phyloP scores from a whole-genome alignment of 2,888 invertebrate genomes.

The Rosalia funebris region DNA sequence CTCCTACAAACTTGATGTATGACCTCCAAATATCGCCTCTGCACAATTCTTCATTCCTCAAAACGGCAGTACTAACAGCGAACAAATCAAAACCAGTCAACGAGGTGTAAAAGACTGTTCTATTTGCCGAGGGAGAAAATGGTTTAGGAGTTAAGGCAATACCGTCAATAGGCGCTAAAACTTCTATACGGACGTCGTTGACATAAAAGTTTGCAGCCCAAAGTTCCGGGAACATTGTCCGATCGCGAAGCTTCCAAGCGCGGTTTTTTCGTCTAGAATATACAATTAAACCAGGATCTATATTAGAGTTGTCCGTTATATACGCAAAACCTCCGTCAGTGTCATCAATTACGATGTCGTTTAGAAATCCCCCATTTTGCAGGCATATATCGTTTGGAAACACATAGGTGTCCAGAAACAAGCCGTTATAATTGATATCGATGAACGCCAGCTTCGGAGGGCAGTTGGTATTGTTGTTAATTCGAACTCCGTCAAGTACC shows the following conservation, averaged over 20 bases:
- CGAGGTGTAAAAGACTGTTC: slow-evolving; percentile 53
- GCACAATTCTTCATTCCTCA: slow-evolving; percentile 68
- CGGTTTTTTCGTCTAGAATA: slow-evolving; percentile 72
- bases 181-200: slow-evolving; percentile 63
- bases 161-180: slow-evolving; percentile 73
- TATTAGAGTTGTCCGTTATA: slow-evolving; percentile 74
- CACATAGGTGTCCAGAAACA: slow-evolving; percentile 68
- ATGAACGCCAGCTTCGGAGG: slow-evolving; percentile 75
- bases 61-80: slow-evolving; percentile 69
- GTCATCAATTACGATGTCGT: slow-evolving; percentile 78
- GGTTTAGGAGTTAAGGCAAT: slow-evolving; percentile 73
- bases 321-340: slow-evolving; percentile 75
- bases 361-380: slow-evolving; percentile 69
- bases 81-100: slow-evolving; percentile 64
- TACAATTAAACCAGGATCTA: slow-evolving; percentile 77
- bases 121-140: slow-evolving; percentile 31
- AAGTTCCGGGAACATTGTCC: slow-evolving; percentile 71
- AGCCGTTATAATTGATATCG: slow-evolving; percentile 71
- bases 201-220: slow-evolving; percentile 71
- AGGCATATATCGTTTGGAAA: slow-evolving; percentile 71
- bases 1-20: slow-evolving; percentile 56
- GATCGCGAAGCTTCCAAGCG: slow-evolving; percentile 77
- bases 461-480: slow-evolving; percentile 71
- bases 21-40: slow-evolving; percentile 51
- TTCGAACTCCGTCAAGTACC: slow-evolving; percentile 74